Evolutionary conservation across 1,140 invertebrate species (phyloP).

Genomic region (Drosophila mayri): DNA sequence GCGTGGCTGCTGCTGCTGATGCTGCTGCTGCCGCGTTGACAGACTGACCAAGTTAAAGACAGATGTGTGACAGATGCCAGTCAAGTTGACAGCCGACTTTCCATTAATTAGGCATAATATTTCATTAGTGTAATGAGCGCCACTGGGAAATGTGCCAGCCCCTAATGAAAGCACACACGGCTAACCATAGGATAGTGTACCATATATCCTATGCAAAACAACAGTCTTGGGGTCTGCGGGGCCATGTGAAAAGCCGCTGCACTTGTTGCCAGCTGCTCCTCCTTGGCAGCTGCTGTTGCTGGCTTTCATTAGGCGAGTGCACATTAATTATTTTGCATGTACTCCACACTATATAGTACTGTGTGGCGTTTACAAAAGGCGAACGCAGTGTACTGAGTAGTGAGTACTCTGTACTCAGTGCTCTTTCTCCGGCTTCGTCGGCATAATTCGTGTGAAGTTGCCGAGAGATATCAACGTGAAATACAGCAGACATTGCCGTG

Average conservation of each 20-base stretch:
- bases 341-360: background rate
- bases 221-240: slow-evolving; percentile 36
- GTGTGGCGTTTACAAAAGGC: slow-evolving; percentile 45
- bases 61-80: slow-evolving; percentile 76
- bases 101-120: slow-evolving; percentile 83
- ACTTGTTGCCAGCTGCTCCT: slow-evolving; percentile 37
- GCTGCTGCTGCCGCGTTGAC: slow-evolving; percentile 49
- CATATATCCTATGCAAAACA: slow-evolving; percentile 67
- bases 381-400: slow-evolving; percentile 6
- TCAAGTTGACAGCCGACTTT: slow-evolving; percentile 61
- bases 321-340: slow-evolving; percentile 79
- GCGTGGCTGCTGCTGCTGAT: slow-evolving; percentile 4
- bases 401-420: background rate
- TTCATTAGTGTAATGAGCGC: slow-evolving; percentile 77
- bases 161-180: slow-evolving; percentile 60
- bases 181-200: slow-evolving; percentile 27
- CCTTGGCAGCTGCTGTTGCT: slow-evolving; percentile 14
- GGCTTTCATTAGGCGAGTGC: slow-evolving; percentile 80
- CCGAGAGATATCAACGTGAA: slow-evolving; percentile 37
- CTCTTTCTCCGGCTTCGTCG: slow-evolving; percentile 30
- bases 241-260: slow-evolving; percentile 63
- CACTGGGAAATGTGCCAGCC: slow-evolving; percentile 62
- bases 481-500: slow-evolving; percentile 28
- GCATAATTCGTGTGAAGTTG: slow-evolving; percentile 47
- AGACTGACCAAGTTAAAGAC: slow-evolving; percentile 82